A percentile compares a stretch with the other conserved stretches of the same genome.
Conservation (phyloP, 2,113 vertebrate genomes). For the Sylvilagus bachmani region DNA sequence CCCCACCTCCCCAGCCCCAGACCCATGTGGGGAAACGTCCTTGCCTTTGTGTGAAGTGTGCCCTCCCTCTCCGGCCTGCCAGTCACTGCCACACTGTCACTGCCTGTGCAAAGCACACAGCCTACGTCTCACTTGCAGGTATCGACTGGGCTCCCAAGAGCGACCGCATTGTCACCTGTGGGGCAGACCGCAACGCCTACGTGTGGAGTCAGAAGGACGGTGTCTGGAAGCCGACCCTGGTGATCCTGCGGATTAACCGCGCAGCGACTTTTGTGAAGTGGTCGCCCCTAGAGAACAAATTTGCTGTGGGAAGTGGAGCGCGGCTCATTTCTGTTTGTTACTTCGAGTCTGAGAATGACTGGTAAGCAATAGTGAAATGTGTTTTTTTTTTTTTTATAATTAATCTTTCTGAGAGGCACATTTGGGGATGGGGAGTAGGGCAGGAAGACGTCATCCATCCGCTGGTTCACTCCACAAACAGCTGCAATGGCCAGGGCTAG, state of each 20-base stretch:
- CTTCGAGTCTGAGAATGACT: conserved; percentile 99
- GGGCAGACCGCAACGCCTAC: conserved; percentile 98
- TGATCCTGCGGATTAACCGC: conserved; percentile 98
- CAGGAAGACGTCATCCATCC: too few relatives aligned
- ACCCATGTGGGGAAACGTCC: neutral
- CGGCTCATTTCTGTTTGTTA: conserved; percentile 99
- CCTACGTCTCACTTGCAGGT: conserved; percentile 85
- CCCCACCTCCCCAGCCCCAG: neutral
- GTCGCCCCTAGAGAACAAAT: conserved; percentile 99
- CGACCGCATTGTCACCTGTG: conserved; percentile 98
- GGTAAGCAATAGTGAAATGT: conserved; percentile 88
- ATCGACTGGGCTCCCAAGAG: conserved; percentile 99
- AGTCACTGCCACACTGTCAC: neutral
- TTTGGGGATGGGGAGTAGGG: too few relatives aligned
- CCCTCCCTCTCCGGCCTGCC: too few relatives aligned
- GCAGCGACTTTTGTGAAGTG: conserved; percentile 99
- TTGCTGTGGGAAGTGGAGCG: conserved; percentile 98
- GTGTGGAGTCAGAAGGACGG: conserved; percentile 99
- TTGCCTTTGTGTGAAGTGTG: neutral
- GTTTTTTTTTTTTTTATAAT: neutral
- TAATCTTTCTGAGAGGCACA: too few relatives aligned
- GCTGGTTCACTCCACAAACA: too few relatives aligned
- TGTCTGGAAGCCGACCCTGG: conserved; percentile 98
- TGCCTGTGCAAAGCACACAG: neutral
- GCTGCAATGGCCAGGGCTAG: too few relatives aligned